Evolutionary conservation across 2,888 invertebrate species (phyloP), one percentile per base, ranked within the genome.

Genomic region (Brenthis ino): DNA sequence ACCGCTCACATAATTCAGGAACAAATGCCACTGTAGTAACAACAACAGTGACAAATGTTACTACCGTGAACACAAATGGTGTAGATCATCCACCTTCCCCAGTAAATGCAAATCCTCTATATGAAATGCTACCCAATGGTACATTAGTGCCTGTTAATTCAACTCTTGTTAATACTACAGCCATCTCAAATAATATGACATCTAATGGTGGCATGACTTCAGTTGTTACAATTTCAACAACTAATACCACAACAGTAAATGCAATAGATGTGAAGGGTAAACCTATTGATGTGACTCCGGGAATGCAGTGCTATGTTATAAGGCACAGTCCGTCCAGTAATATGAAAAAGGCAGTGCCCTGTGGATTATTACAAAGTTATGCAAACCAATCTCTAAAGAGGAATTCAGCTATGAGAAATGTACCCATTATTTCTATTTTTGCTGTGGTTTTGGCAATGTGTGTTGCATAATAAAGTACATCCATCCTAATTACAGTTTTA

Each of bases 201-300:
- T 53, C 68, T 13, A 71, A 74, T 53, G 82, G 82, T 48, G 77
- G 80, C 0, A 71, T 78, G 56, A 72, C 82, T 24, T 84, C 87
- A 5, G 82, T 84, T 14, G 79, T 78, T 6, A 82, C 79, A 6
- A 82, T 85, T 0, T 86, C 84, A 0, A 87, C 85, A 1, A 86
- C 84, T 0, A 89, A 86, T 12, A 89, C 85, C 33, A 89, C 89
- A 0, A 88, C 88, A 20, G 80, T 87, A 12, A 86, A 88, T 72
- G 91, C 91, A n/a, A 74, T 89, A n/a, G 88, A 89, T 53, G 89
- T 89, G 56, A 91, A 91, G 79, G 91, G 91, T 28, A 82, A 84
- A 54, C 82, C 87, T 0, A 79, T 92, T 14, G 79, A 83, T 13
- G 91, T 92, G 48, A 91, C 91, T 11, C 86, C 88, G 1, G 87